Percentiles rank a stretch among this genome's conserved stretches.
Evolutionary conservation across 2,888 invertebrate species (phyloP).

Genomic region (Mesorhabditis belari): DNA sequence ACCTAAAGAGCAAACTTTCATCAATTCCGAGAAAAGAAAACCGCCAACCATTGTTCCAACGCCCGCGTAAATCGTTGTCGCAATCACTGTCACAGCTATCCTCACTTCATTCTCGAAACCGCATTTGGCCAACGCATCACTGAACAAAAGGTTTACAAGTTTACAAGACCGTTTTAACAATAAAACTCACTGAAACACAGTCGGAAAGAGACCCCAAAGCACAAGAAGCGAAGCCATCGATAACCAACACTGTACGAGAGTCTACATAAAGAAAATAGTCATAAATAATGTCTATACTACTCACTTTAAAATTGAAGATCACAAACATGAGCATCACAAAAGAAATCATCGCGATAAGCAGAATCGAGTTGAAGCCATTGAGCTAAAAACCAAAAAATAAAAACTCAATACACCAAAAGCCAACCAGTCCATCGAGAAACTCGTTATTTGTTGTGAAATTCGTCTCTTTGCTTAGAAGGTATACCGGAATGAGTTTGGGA

Average conservation of each 20-base stretch:
- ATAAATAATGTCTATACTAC: no score
- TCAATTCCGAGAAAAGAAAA: no score
- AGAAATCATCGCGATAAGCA: background rate
- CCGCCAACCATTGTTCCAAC: background rate
- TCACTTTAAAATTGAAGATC: background rate
- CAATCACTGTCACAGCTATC: background rate
- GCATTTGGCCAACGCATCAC: no score
- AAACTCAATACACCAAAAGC: background rate
- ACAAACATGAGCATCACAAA: background rate
- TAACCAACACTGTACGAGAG: background rate
- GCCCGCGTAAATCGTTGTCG: background rate
- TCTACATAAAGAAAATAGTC: background rate
- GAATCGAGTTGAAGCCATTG: background rate
- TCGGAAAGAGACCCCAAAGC: background rate
- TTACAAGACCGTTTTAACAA: no score
- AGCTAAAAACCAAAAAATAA: background rate
- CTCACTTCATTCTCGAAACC: background rate
- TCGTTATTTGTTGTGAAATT: background rate
- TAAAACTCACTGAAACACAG: no score
- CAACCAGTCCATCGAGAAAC: background rate
- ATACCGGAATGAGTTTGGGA: background rate
- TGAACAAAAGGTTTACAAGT: no score
- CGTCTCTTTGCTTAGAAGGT: background rate
- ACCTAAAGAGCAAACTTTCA: no score
- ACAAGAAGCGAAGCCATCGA: background rate